Conservation (phyloP, 2,888 invertebrate species). For the Eupithecia vulgata region DNA sequence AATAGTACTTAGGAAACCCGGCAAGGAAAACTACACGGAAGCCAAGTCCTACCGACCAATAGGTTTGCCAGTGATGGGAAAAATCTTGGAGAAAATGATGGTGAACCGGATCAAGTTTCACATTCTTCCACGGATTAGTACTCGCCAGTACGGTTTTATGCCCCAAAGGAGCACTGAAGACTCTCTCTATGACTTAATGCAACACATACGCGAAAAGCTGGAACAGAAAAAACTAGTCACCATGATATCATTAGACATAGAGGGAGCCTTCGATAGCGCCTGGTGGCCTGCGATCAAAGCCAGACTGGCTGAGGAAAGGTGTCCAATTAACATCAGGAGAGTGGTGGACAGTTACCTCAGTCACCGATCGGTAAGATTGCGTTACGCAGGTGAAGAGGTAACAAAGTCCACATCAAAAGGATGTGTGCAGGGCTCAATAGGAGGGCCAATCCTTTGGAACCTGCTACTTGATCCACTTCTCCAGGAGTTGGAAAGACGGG, state of each 20-base stretch:
- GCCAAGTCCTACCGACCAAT: slow-evolving; percentile 45
- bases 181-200: no score
- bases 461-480: slow-evolving; percentile 35
- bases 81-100: slow-evolving; percentile 24
- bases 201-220: no score
- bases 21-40: slow-evolving; percentile 10
- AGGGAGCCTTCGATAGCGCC: slow-evolving; percentile 6
- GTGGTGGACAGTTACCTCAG: slow-evolving; percentile 26
- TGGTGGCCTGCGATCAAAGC: slow-evolving; percentile 24
- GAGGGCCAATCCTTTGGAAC: slow-evolving; percentile 35
- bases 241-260: no score
- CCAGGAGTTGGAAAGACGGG: not conserved
- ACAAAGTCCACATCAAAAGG: not conserved
- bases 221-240: no score
- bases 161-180: slow-evolving; percentile 14
- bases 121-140: not conserved
- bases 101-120: slow-evolving; percentile 10
- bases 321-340: slow-evolving; percentile 18
- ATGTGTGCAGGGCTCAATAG: slow-evolving; percentile 13
- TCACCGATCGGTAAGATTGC: slow-evolving; percentile 23
- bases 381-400: slow-evolving; percentile 30
- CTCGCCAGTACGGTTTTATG: slow-evolving; percentile 4
- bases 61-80: slow-evolving; percentile 42
- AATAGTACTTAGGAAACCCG: slow-evolving; percentile 10
- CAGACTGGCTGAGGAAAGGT: slow-evolving; percentile 23